Evolutionary conservation across 53 echinoderm and acorn worm genomes (phyloP), one percentile per base, ranked within the genome.

Genomic region (Hippasteria phrygiana): DNA sequence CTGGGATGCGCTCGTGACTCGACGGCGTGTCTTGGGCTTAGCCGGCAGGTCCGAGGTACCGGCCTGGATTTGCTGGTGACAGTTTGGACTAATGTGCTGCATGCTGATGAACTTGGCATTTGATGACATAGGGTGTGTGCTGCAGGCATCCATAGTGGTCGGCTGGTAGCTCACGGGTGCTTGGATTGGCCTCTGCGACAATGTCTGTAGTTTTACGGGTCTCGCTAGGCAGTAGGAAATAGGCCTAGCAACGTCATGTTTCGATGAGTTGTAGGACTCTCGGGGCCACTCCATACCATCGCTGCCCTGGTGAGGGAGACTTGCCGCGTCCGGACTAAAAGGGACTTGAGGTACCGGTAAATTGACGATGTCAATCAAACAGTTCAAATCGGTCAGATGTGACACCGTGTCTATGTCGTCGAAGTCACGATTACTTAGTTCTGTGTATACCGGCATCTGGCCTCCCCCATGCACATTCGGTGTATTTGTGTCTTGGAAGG

Each of bases 1-100:
- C 54, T 96, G 96, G 35, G 94, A 72, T 5, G 89, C 73, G 20
- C 94, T 94, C 6, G 93, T 91, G 43, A 92, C 92, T 22, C 96
- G 90, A 20, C 94, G 84, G n/a, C 96, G 88, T 6, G 93, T 75
- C 53, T 88, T 92, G 16, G 87, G 45, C 67, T 82, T 22, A 0
- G 39, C 80, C 22, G 87, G 59, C 18, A 33, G 65, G 11, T 64
- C 64, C 39, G 48, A 32, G 1, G 59, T 13, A 4, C 34, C 69
- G 69, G 4, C 12, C 2, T 8, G 29, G 46, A 4, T 18, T 9
- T 2, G 1, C 37, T 67, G 29, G 1, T 46, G 75, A 46, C 32
- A 29, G 75, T 20, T 2, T 17, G 27, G 20, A 66, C 32, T 38
- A 1, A 2, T 43, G 47, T 43, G 42, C 45, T 82, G 82, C 46